Conservation (phyloP, 2,888 invertebrate species). For the Pantelozetes paolii region DNA sequence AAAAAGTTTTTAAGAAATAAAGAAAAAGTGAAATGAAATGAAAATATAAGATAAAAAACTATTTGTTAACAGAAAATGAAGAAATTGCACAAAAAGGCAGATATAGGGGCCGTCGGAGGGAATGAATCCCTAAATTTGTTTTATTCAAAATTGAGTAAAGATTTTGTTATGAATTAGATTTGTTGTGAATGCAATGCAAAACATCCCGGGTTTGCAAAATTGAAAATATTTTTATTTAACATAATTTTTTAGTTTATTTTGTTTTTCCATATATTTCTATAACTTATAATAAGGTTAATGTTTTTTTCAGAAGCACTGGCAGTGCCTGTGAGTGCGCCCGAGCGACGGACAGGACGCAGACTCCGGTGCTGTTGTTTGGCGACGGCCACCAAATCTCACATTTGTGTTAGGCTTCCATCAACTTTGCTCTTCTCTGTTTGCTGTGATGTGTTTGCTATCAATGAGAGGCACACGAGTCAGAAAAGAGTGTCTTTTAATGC, state of each 20-base stretch:
- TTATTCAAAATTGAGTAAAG: neutral
- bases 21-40: slow-evolving; percentile 2
- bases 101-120: neutral
- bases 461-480: slow-evolving; percentile 17
- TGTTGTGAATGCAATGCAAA: neutral
- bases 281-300: neutral
- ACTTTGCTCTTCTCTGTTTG: slow-evolving; percentile 3
- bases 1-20: neutral
- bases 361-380: neutral
- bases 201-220: neutral
- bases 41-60: neutral
- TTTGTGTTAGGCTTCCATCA: slow-evolving; percentile 24
- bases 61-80: neutral
- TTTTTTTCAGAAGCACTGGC: neutral
- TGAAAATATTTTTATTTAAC: neutral
- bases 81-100: neutral
- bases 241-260: neutral
- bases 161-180: neutral
- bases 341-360: slow-evolving; percentile 1
- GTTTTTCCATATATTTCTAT: neutral
- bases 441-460: slow-evolving; percentile 34
- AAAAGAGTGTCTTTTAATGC: slow-evolving; percentile 31
- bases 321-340: neutral
- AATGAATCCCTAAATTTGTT: neutral
- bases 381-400: slow-evolving; percentile 12